Base-by-base conservation (phyloP, 2,888 invertebrate genomes). In the Nomada lathburiana region DNA sequence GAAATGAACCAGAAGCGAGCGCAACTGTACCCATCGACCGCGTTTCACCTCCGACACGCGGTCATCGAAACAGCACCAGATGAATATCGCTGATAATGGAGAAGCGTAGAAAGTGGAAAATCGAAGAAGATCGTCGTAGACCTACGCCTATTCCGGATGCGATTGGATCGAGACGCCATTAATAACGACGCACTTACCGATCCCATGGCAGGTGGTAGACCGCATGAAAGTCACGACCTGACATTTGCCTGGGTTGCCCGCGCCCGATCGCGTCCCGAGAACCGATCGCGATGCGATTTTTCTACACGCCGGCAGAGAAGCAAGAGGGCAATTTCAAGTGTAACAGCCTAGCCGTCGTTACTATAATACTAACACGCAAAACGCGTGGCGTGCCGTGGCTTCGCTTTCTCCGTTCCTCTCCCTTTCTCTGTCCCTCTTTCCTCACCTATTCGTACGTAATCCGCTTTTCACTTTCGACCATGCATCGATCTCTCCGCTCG, bases 181-280 rank as follows among this genome's bases (percentile, higher is more conserved):
- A 92, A 92, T 92, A 92, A 92, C 90, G 88, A 92, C 92, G 92
- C 92, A 92, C 92, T 92, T 92, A 91, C 89, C 87, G 90, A 92
- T 90, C 91, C 90, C 90, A 89, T 91, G 91, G 92, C 92, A 92
- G 93, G 92, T 92, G 92, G 91, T 90, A 90, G 92, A 90, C 90
- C 90, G 91, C 91, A 92, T 92, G 93, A 93, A 93, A 93, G 93
- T 92, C 92, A 92, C 92, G 92, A 93, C 92, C 93, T 92, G 93
- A 92, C 92, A 93, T 92, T 93, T 93, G 91, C 91, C 88, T 87
- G 90, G 85, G 88, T 87, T 88, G 88, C 86, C 88, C 88, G 88
- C 87, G 86, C 88, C 82, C 87, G 90, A 89, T 87, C 89, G 88
- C 89, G 89, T 88, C 85, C 85, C 88, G 85, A 88, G 88, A 89